phyloP scores from a whole-genome alignment of 2,888 invertebrate species.

The Ichneumon xanthorius region DNA sequence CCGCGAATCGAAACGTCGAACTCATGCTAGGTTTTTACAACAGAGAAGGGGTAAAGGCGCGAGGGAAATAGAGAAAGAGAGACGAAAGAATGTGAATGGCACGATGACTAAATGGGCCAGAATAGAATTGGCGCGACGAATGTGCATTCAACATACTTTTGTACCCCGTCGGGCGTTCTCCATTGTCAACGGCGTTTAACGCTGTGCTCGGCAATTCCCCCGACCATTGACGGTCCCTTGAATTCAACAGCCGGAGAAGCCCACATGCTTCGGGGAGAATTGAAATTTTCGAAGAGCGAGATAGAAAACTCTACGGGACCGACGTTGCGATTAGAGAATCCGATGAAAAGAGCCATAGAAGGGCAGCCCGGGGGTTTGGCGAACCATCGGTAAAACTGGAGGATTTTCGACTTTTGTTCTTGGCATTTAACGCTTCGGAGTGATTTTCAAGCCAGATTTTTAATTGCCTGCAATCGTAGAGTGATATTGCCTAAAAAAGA shows the following conservation, averaged over 20 bases:
- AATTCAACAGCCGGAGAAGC: constrained; percentile 7
- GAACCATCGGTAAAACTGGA: constrained; percentile 43
- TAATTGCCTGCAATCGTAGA: background rate
- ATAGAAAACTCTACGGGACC: background rate
- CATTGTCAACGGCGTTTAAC: constrained; percentile 48
- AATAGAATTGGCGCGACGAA: constrained; percentile 59
- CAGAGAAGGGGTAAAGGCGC: background rate
- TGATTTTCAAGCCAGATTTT: background rate
- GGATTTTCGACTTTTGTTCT: constrained; percentile 4
- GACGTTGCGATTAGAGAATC: constrained; percentile 4
- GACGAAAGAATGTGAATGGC: constrained; percentile 17
- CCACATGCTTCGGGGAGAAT: constrained; percentile 13
- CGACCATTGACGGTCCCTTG: constrained; percentile 28
- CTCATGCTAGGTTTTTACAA: constrained; percentile 12
- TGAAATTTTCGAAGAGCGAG: constrained; percentile 37
- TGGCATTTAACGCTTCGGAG: background rate
- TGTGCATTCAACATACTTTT: constrained; percentile 60
- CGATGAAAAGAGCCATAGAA: constrained; percentile 37
- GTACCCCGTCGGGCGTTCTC: constrained; percentile 48
- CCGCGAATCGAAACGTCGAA: background rate
- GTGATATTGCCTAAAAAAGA: too few relatives aligned
- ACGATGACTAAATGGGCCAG: constrained; percentile 50
- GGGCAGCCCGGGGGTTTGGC: constrained; percentile 15
- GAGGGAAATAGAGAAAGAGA: constrained; percentile 24
- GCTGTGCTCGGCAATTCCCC: constrained; percentile 39